Evolutionary conservation across 2,113 vertebrate species (phyloP), one percentile per base, ranked within the genome.

Genomic region (Platycercus adscitus): DNA sequence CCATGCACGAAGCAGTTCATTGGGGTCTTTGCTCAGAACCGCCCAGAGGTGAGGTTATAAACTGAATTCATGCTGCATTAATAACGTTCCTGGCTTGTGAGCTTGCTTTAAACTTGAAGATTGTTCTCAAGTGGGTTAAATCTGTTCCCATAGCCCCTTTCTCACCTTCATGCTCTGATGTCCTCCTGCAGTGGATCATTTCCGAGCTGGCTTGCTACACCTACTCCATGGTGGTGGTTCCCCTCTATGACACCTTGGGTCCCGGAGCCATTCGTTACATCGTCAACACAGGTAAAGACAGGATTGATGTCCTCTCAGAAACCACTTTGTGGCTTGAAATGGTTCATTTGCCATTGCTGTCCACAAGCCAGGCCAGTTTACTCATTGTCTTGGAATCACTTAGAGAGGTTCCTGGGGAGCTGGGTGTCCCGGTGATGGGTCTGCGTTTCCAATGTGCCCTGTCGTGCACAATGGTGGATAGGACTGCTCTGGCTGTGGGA

Each of bases 171-270:
- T 23, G 70, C 39, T 86, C 88, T 11, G 81, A 21, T 93, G 89
- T 97, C 76, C 78, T 82, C 82, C 88, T 86, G 64, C 87, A 99
- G 99, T 99, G 99, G 99, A 99, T 99, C 96, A 99, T 99, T 93
- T 98, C 99, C 0, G 99, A 99, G 97, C 98, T 99, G 77, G 99
- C 99, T 81, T 99, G 99, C 96, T 99, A 99, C 97, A 99, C 99
- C 6, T 99, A 99, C 96, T 99, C 99, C 76, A 99, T 99, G 99
- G 99, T 99, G 95, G 99, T 99, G 87, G 99, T 99, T 79, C 99
- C 99, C 0, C 98, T 99, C 16, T 99, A 99, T 23, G 99, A 99
- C 97, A 99, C 99, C 7, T 97, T 99, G 39, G 99, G 99, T 49
- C 98, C 98, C 7, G 99, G 99, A n/a, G 98, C 99, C 70, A 99